A percentile compares a stretch with the other conserved stretches of the same genome.
phyloP scores from a whole-genome alignment of 92 coral and sea anemone genomes.

The Palythoa grandis region DNA sequence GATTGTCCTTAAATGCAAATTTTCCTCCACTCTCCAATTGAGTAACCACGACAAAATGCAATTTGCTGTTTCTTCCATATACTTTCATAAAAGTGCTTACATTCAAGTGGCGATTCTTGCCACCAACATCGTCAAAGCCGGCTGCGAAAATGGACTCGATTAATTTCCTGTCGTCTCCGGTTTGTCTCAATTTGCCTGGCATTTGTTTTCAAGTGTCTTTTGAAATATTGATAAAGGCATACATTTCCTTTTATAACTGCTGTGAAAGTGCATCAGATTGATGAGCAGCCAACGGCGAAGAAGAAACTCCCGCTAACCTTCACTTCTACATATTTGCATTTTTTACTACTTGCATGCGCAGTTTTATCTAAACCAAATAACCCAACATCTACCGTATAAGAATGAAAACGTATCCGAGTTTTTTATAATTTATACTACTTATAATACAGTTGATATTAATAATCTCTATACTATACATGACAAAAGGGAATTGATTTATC shows the following conservation, averaged over 20 bases:
- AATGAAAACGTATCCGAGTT: too few relatives aligned
- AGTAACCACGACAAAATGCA: neutral
- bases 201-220: conserved; percentile 6
- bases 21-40: neutral
- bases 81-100: neutral
- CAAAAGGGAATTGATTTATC: too few relatives aligned
- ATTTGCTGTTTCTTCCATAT: neutral
- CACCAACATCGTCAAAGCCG: neutral
- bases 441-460: too few relatives aligned
- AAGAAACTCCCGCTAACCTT: too few relatives aligned
- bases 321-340: too few relatives aligned
- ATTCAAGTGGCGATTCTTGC: neutral
- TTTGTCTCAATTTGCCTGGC: neutral
- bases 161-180: conserved; percentile 11
- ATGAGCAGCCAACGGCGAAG: too few relatives aligned
- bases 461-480: too few relatives aligned
- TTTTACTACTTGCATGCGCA: too few relatives aligned
- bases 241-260: neutral
- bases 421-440: too few relatives aligned
- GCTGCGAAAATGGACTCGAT: neutral
- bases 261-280: neutral
- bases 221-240: neutral
- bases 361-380: too few relatives aligned
- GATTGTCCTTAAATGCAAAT: too few relatives aligned
- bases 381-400: too few relatives aligned